Conservation (phyloP, 2,797 vertebrate genomes). For the Ceyx erithaca region DNA sequence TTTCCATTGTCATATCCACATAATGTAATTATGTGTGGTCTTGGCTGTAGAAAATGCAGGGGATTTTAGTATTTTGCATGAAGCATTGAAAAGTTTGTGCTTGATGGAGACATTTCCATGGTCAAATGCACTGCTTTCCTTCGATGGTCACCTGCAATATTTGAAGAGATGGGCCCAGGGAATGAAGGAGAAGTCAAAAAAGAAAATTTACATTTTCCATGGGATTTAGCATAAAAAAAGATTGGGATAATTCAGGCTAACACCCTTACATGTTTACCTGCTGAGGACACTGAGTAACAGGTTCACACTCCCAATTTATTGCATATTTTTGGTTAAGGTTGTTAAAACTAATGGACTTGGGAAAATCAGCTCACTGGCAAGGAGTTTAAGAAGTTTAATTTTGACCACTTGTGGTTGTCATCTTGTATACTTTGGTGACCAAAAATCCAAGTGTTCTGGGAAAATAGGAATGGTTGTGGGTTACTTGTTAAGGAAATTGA, state of each 20-base stretch:
- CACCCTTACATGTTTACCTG: not conserved
- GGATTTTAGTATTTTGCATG: not conserved
- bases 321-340: not conserved
- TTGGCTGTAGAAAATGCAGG: not conserved
- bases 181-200: not conserved
- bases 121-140: not conserved
- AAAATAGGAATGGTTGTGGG: not conserved
- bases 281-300: not conserved
- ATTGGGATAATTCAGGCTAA: not conserved
- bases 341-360: not conserved
- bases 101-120: not conserved
- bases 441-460: not conserved
- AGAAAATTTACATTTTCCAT: not conserved
- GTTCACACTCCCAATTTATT: not conserved
- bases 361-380: not conserved
- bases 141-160: not conserved
- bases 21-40: conserved; percentile 11
- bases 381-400: not conserved
- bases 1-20: not conserved
- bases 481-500: not conserved
- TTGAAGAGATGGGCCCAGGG: not conserved
- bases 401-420: not conserved
- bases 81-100: not conserved
- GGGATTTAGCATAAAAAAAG: not conserved
- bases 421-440: not conserved